phyloP scores from a whole-genome alignment of 1,140 invertebrate genomes.

The Drosophila pallidifrons region DNA sequence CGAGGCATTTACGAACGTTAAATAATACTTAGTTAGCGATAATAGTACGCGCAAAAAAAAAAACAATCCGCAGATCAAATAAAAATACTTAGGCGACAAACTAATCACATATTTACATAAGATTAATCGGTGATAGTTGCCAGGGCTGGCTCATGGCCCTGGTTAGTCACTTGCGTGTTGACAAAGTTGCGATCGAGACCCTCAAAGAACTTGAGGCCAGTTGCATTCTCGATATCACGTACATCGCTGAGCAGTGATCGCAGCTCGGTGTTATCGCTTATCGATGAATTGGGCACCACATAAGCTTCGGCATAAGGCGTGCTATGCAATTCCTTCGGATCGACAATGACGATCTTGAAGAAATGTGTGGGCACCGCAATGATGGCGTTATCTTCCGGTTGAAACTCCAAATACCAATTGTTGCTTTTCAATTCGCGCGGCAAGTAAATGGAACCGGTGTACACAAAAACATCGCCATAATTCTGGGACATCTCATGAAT shows the following conservation, averaged over 20 bases:
- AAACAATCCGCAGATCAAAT: background rate
- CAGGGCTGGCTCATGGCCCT: background rate
- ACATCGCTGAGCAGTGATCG: slow-evolving; percentile 92
- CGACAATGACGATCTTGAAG: slow-evolving; percentile 95
- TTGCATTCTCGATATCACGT: slow-evolving; percentile 95
- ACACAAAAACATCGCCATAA: slow-evolving; percentile 95
- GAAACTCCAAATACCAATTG: slow-evolving; percentile 96
- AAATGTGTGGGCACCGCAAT: slow-evolving; percentile 99
- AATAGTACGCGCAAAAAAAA: background rate
- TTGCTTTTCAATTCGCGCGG: slow-evolving; percentile 91
- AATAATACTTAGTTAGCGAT: too few species aligned
- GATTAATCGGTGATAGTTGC: slow-evolving; percentile 8
- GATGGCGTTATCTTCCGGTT: slow-evolving; percentile 96
- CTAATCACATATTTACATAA: background rate
- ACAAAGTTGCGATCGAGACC: slow-evolving; percentile 84
- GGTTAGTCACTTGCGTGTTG: slow-evolving; percentile 37
- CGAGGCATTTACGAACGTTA: too few species aligned
- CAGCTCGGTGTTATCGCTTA: slow-evolving; percentile 91
- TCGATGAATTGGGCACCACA: slow-evolving; percentile 95
- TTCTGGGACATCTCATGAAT: slow-evolving; percentile 91
- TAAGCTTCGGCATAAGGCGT: slow-evolving; percentile 95
- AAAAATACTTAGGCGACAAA: background rate
- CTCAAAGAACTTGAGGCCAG: slow-evolving; percentile 96
- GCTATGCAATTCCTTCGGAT: slow-evolving; percentile 87
- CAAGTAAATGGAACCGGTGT: slow-evolving; percentile 98